Evolutionary conservation across 2,888 invertebrate species (phyloP).

Genomic region (Escarpia spicata): DNA sequence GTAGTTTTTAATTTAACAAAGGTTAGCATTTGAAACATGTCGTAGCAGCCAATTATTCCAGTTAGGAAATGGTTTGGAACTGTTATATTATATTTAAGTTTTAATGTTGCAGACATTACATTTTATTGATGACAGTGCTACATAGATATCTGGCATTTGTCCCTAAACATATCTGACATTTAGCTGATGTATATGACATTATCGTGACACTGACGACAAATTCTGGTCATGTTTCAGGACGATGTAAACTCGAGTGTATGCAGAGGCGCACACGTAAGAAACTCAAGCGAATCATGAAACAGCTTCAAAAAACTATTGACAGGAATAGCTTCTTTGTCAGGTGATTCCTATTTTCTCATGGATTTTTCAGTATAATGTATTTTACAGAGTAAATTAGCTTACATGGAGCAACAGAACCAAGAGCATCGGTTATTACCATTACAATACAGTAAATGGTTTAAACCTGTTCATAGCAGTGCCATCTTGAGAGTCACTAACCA

Average conservation of each 20-base stretch:
- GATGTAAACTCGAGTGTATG: slow-evolving; percentile 57
- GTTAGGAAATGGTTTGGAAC: neutral
- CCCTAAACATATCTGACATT: neutral
- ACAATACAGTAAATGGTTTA: too few species aligned
- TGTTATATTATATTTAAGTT: neutral
- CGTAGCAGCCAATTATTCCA: neutral
- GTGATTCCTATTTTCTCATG: slow-evolving; percentile 40
- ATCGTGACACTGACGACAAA: slow-evolving; percentile 16
- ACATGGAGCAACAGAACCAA: too few species aligned
- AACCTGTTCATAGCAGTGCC: too few species aligned
- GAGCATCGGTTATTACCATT: too few species aligned
- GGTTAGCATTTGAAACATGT: neutral
- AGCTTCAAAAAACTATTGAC: slow-evolving; percentile 50
- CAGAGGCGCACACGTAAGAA: slow-evolving; percentile 51
- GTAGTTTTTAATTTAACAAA: neutral
- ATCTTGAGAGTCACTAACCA: too few species aligned
- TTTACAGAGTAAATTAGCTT: too few species aligned
- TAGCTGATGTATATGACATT: neutral
- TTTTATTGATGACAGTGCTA: neutral
- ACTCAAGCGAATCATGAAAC: slow-evolving; percentile 56
- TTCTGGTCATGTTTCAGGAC: slow-evolving; percentile 43
- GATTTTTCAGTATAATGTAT: neutral
- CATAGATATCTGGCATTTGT: neutral
- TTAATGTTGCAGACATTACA: too few species aligned
- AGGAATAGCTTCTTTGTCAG: slow-evolving; percentile 51